Base-by-base conservation (phyloP, 2,113 vertebrate species). In the Gymnocephalus cernua region DNA sequence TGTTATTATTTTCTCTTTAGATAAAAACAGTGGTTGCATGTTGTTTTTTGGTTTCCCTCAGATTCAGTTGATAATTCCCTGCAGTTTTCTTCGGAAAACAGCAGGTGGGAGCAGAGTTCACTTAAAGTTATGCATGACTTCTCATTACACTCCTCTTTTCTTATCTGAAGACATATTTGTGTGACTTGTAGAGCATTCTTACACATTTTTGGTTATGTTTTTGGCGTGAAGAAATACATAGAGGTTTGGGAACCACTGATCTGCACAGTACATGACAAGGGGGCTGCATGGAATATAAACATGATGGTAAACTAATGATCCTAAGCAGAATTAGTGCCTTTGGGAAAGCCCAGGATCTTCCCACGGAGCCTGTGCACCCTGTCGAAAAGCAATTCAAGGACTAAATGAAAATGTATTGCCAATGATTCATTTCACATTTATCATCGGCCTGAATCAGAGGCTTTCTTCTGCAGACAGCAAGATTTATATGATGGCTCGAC, bases 71-170 rank as follows among this genome's bases (percentile, higher is more conserved):
- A 81, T 45, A 25, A 51, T 13, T 56, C 83, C 16, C 23, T 29
- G 84, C 73, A 78, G 65, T 74, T 86, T 51, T 74, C 45, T 19
- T 32, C 27, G 32, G 9, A 48, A 79, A 67, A 91, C 91, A 91
- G 86, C 80, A 93, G 91, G 90, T 83, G 90, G 89, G 74, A 88
- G 88, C 90, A 92, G 80, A 88, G 79, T 63, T 88, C 80, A 90
- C 48, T 50, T 68, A n/a, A 65, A 66, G 32, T 56, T 15, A 25
- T 47, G 15, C 13, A 7, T 23, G 29, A 50, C n/a, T 44, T 58
- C 5, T 29, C 23, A 35, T 54, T 27, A 21, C 13, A 19, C 11
- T 21, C 48, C 38, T 54, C 41, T 50, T n/a, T 59, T 58, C 14
- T 50, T 56, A 2, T 59, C 59, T 44, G 32, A 72, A 2, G 21